Evolutionary conservation across 2,888 invertebrate genomes (phyloP), one percentile per base, ranked within the genome.

Genomic region (Frankliniella fusca): DNA sequence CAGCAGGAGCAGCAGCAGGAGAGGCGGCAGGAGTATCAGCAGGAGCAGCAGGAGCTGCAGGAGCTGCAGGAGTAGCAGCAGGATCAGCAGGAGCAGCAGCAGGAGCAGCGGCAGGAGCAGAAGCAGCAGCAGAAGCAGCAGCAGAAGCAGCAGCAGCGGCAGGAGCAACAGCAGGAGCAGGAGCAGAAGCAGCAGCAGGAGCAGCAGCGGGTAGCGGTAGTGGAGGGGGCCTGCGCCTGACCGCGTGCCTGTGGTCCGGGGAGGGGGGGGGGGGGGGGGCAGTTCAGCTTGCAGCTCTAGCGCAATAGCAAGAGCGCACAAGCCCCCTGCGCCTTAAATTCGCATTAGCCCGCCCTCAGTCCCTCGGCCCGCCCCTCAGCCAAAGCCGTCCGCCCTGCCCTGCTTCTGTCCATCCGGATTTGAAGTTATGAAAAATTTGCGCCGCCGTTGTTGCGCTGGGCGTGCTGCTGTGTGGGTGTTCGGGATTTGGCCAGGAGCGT

Each of bases 271-370:
- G n/a, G n/a, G n/a, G n/a, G n/a, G n/a, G n/a, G n/a, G n/a, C n/a
- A n/a, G n/a, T n/a, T n/a, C n/a, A n/a, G n/a, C 38, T 38, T 5
- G 38, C 38, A 5, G 38, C 38, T 38, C 38, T 38, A 38, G 38
- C 38, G 38, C 38, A 38, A 38, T 38, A 38, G 38, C 38, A 38
- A 38, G 38, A 5, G n/a, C n/a, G n/a, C n/a, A n/a, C n/a, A n/a
- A n/a, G n/a, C n/a, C n/a, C 61, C n/a, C 61, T 61, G 61, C 54
- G 54, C 61, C 61, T 61, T 61, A 61, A 61, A 61, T 61, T 61
- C 20, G 61, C 61, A 61, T 61, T 61, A 61, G 61, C 61, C 20
- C 38, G 38, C 38, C 38, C 38, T 38, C 38, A 5, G 38, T 38
- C 38, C 38, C 38, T 38, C 38, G 38, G 38, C 38, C 38, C 3